phyloP scores from a whole-genome alignment of 2,797 vertebrate species.

The Emys orbicularis region DNA sequence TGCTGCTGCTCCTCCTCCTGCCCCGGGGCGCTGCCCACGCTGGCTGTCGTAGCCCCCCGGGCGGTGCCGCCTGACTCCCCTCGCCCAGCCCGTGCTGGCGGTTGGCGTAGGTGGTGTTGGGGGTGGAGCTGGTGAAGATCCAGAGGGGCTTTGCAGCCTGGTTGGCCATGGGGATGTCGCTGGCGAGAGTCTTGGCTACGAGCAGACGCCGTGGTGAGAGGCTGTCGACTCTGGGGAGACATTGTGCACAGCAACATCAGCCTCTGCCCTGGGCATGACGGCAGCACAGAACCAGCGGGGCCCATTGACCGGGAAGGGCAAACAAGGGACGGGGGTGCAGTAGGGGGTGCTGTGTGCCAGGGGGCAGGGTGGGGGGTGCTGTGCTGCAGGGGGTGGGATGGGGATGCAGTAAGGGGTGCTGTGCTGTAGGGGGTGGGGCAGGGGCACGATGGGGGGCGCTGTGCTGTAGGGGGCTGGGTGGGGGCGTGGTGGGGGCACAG shows the following conservation, averaged over 20 bases:
- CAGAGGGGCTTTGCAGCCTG: neutral
- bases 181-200: neutral
- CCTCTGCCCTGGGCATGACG: neutral
- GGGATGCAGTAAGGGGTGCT: no score
- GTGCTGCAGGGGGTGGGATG: rapidly evolving
- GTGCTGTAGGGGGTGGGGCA: no score
- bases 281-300: neutral
- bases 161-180: neutral
- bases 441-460: rapidly evolving
- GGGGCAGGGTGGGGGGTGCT: no score
- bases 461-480: no score
- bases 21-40: neutral
- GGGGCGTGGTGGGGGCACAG: rapidly evolving
- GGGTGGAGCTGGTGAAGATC: neutral
- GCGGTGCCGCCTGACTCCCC: neutral
- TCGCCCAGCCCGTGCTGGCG: neutral
- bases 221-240: neutral
- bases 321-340: neutral
- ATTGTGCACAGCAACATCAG: neutral
- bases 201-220: neutral
- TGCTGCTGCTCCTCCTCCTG: neutral
- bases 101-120: neutral
- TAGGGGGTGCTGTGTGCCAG: neutral
- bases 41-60: neutral
- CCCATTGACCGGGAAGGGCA: neutral